A percentile compares a stretch with the other conserved stretches of the same genome.
These are phyloP conservation scores for Hystrix cristata DNA, from an alignment of 2,113 vertebrate species.

Conservation along the genomic window DNA sequence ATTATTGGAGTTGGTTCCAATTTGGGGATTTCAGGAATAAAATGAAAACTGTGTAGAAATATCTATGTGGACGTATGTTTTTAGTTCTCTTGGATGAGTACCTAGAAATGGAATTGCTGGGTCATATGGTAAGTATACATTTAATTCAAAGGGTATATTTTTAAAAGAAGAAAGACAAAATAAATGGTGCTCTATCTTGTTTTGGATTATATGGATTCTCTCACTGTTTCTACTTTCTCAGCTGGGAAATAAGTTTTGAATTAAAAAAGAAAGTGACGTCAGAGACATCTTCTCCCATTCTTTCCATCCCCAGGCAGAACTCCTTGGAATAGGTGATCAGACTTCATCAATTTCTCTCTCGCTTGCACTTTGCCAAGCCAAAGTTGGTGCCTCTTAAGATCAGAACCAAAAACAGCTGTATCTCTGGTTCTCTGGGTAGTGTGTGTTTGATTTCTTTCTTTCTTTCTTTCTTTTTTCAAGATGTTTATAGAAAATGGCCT, in stretches of 20 bases:
- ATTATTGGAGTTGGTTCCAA: constrained; percentile 34
- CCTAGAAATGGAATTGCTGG: constrained; percentile 63
- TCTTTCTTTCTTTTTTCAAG: constrained; percentile 56
- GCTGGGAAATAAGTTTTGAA: constrained; percentile 76
- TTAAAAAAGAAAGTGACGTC: constrained; percentile 73
- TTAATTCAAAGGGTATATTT: constrained; percentile 68
- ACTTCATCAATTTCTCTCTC: constrained; percentile 73
- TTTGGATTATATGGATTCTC: constrained; percentile 51
- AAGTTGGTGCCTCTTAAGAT: constrained; percentile 70
- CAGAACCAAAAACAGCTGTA: constrained; percentile 77
- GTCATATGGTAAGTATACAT: constrained; percentile 51
- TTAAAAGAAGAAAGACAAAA: constrained; percentile 67
- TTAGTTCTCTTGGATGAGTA: constrained; percentile 67
- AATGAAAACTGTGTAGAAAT: constrained; percentile 54
- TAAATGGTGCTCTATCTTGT: constrained; percentile 55
- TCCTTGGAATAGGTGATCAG: constrained; percentile 73
- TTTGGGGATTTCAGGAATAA: constrained; percentile 53
- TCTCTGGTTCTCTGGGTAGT: constrained; percentile 75
- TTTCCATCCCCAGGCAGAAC: constrained; percentile 67
- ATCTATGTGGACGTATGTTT: constrained; percentile 48
- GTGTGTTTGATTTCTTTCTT: constrained; percentile 55
- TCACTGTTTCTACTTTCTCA: constrained; percentile 64
- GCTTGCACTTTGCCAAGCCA: constrained; percentile 71
- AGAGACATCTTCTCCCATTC: constrained; percentile 63
- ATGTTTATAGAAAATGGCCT: constrained; percentile 82